These are phyloP conservation scores for Nemoura dubitans DNA, from an alignment of 2,888 invertebrate species.

Conservation along the genomic window DNA sequence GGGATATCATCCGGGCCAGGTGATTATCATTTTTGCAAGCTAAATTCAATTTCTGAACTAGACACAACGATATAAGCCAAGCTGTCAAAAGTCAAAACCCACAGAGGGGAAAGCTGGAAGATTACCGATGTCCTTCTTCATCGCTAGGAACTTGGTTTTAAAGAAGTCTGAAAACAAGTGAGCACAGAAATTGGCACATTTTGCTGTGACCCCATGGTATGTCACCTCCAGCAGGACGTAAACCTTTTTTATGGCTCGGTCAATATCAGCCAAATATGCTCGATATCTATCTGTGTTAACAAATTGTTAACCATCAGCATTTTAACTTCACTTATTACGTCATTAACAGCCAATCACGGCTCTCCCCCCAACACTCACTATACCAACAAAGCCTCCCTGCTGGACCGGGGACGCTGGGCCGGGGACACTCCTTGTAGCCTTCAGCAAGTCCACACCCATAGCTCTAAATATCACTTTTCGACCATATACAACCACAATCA, in stretches of 20 bases:
- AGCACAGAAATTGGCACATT: neutral
- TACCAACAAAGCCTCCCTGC: neutral
- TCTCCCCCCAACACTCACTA: too few species aligned
- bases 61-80: neutral
- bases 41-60: constrained; percentile 10
- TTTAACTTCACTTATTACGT: too few species aligned
- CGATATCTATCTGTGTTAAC: neutral
- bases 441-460: too few species aligned
- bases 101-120: neutral
- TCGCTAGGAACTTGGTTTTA: neutral
- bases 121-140: neutral
- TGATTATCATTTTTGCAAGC: neutral
- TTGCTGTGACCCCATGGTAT: constrained; percentile 15
- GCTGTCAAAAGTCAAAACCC: neutral
- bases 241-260: neutral
- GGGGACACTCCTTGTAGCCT: too few species aligned
- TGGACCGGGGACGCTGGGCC: neutral
- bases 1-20: constrained; percentile 24
- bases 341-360: too few species aligned
- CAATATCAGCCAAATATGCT: constrained; percentile 4
- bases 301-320: too few species aligned
- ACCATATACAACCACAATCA: too few species aligned
- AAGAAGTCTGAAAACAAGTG: constrained; percentile 27
- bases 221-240: neutral
- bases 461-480: too few species aligned